phyloP scores from a whole-genome alignment of 2,888 invertebrate genomes.

The Diachrysia chrysitis region DNA sequence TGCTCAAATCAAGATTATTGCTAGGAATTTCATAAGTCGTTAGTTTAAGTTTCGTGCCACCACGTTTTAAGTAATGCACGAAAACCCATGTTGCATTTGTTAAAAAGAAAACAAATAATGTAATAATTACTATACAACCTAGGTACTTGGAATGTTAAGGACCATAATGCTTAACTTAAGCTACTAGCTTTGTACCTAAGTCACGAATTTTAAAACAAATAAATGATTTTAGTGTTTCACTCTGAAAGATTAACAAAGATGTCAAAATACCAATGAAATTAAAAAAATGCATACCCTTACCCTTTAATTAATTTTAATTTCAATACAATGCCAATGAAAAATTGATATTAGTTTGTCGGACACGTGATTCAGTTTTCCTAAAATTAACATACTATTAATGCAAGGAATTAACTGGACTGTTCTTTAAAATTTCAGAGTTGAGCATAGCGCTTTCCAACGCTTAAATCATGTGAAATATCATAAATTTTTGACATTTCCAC shows the following conservation, averaged over 20 bases:
- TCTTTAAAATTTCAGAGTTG: too few relatives aligned
- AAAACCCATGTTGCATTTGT: constrained; percentile 1
- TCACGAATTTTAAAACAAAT: not conserved
- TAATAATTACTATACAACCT: not conserved
- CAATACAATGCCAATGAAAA: too few relatives aligned
- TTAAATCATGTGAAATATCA: too few relatives aligned
- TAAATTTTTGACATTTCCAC: too few relatives aligned
- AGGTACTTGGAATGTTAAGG: not conserved
- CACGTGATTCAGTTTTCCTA: too few relatives aligned
- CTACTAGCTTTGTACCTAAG: not conserved
- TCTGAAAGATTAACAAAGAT: not conserved
- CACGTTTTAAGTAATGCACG: not conserved
- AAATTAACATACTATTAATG: too few relatives aligned
- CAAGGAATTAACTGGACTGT: too few relatives aligned
- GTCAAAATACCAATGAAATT: not conserved
- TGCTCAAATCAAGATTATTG: not conserved
- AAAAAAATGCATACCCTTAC: too few relatives aligned
- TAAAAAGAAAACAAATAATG: not conserved
- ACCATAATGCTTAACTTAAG: constrained; percentile 1
- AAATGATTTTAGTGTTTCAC: not conserved
- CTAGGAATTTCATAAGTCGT: not conserved
- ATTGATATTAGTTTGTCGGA: too few relatives aligned
- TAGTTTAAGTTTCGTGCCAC: not conserved
- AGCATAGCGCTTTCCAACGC: too few relatives aligned
- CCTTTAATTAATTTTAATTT: too few relatives aligned